Evolutionary conservation across 2,797 vertebrate species (phyloP).

Genomic region (Nyctalus aviator): DNA sequence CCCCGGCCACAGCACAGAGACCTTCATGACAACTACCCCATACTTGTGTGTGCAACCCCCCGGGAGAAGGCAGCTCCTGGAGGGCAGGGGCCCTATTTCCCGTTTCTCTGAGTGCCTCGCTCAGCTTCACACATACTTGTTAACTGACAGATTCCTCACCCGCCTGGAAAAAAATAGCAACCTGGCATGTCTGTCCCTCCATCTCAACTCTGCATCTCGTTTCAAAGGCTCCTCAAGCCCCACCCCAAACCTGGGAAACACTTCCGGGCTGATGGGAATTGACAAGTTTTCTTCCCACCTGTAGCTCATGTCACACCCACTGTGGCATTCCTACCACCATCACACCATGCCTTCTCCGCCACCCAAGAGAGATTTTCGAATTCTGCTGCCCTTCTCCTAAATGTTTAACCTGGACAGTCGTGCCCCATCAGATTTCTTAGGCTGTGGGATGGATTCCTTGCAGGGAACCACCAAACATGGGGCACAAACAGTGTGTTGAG

Average conservation of each 20-base stretch:
- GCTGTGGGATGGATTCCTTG: not conserved
- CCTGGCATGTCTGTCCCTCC: not conserved
- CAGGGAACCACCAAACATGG: not conserved
- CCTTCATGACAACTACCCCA: rapidly evolving
- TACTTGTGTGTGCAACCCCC: not conserved
- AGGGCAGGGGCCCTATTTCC: not conserved
- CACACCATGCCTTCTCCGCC: not conserved
- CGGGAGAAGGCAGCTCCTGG: not conserved
- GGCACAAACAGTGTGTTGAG: not conserved
- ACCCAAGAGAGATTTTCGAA: not conserved
- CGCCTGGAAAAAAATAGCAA: not conserved
- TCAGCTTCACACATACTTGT: not conserved
- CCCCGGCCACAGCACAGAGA: not conserved
- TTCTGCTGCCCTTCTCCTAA: not conserved
- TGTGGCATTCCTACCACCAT: not conserved
- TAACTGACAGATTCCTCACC: not conserved
- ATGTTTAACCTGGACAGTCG: not conserved
- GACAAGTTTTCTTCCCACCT: not conserved
- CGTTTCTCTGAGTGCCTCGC: not conserved
- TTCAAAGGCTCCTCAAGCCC: not conserved
- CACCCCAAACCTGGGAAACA: not conserved
- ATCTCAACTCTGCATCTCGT: not conserved
- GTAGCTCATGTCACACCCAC: not conserved
- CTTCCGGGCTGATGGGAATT: not conserved
- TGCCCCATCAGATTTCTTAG: not conserved